A percentile compares a stretch with the other conserved stretches of the same genome.
phyloP scores from a whole-genome alignment of 2,888 invertebrate genomes.

The Lochmaea crataegi region DNA sequence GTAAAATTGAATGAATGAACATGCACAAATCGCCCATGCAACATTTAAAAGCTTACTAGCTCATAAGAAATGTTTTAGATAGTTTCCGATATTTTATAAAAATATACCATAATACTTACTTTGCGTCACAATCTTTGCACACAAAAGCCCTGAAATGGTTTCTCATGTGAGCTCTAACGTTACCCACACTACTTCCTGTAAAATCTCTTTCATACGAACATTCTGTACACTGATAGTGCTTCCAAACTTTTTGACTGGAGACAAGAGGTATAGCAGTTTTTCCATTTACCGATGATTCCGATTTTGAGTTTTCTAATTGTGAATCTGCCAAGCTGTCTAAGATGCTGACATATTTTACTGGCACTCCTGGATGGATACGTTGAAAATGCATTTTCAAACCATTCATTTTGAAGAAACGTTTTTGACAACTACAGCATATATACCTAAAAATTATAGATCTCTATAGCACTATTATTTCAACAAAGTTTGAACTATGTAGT shows the following conservation, averaged over 20 bases:
- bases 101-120: conserved; percentile 25
- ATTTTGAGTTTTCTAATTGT: conserved; percentile 2
- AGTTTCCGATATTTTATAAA: too few relatives aligned
- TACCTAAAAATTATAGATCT: conserved; percentile 48
- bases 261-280: conserved; percentile 5
- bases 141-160: conserved; percentile 63
- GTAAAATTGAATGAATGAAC: too few relatives aligned
- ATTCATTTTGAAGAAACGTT: conserved; percentile 49
- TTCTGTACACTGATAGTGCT: conserved; percentile 61
- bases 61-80: too few relatives aligned
- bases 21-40: too few relatives aligned
- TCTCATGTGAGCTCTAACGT: conserved; percentile 63
- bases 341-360: conserved; percentile 55
- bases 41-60: too few relatives aligned
- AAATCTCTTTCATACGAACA: conserved; percentile 59
- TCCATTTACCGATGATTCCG: not conserved
- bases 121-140: conserved; percentile 62
- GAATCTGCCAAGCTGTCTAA: conserved; percentile 44
- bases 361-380: conserved; percentile 53
- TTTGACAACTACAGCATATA: conserved; percentile 55
- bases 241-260: conserved; percentile 35
- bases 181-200: conserved; percentile 48
- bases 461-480: not conserved
- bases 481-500: too few relatives aligned
- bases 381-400: conserved; percentile 54